Evolutionary conservation across 2,888 invertebrate species (phyloP).

Genomic region (Cephus runcator): DNA sequence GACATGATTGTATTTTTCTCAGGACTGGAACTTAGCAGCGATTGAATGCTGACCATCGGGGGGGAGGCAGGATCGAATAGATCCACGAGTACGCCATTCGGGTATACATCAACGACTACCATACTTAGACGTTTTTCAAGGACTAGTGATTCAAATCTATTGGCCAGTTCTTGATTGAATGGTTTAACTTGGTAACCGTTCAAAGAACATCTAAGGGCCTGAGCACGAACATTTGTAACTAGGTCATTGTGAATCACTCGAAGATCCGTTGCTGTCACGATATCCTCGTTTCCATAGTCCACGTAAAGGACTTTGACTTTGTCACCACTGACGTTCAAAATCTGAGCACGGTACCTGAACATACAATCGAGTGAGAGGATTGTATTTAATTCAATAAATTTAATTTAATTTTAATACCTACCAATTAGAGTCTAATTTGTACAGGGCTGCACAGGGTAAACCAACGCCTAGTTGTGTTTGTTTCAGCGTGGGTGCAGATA

Average conservation of each 20-base stretch:
- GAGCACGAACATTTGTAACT: constrained; percentile 73
- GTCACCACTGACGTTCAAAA: constrained; percentile 71
- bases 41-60: constrained; percentile 44
- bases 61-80: constrained; percentile 69
- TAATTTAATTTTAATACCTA: constrained; percentile 21
- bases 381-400: constrained; percentile 4
- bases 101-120: constrained; percentile 69
- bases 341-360: constrained; percentile 80
- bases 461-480: constrained; percentile 69
- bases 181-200: constrained; percentile 72
- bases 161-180: constrained; percentile 70
- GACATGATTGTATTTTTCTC: constrained; percentile 14
- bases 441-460: constrained; percentile 82
- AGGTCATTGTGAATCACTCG: constrained; percentile 75
- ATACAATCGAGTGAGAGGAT: background rate
- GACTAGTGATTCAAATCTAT: constrained; percentile 76
- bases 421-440: constrained; percentile 85
- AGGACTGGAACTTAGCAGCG: background rate
- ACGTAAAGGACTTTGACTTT: constrained; percentile 83
- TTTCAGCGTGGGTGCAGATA: constrained; percentile 63
- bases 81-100: constrained; percentile 71
- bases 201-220: constrained; percentile 83
- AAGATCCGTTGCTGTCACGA: constrained; percentile 72
- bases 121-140: constrained; percentile 74
- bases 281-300: constrained; percentile 95